Evolutionary conservation across 2,888 invertebrate species (phyloP).

Genomic region (Horisme vitalbata): DNA sequence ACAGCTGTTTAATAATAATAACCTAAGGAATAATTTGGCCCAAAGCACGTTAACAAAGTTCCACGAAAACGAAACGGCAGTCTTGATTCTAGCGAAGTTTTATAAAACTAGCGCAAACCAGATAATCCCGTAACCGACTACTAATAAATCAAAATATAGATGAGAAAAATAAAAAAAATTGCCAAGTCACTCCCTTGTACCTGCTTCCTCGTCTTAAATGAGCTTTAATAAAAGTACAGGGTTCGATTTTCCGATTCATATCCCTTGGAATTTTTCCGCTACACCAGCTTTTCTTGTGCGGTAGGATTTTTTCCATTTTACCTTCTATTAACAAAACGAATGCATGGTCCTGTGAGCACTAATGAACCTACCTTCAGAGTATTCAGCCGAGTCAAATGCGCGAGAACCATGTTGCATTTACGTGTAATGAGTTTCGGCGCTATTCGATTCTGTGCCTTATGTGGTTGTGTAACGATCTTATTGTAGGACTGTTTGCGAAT

Average conservation of each 20-base stretch:
- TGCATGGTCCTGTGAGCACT: constrained; percentile 55
- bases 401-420: constrained; percentile 39
- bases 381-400: constrained; percentile 46
- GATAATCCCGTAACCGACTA: background rate
- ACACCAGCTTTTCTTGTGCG: constrained; percentile 12
- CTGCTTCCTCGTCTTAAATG: constrained; percentile 30
- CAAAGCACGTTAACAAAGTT: too few species aligned
- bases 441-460: constrained; percentile 43
- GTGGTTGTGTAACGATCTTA: constrained; percentile 27
- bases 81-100: background rate
- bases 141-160: constrained; percentile 12
- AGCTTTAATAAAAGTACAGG: constrained; percentile 33
- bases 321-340: constrained; percentile 49
- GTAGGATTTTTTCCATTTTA: constrained; percentile 53
- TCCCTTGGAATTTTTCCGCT: constrained; percentile 41
- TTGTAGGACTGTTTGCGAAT: constrained; percentile 18
- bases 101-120: background rate
- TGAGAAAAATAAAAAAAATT: constrained; percentile 5
- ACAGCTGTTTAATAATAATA: too few species aligned
- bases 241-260: constrained; percentile 49
- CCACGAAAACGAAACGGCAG: too few species aligned
- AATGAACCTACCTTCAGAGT: constrained; percentile 63
- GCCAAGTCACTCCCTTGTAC: constrained; percentile 1
- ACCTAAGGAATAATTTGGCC: too few species aligned
- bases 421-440: constrained; percentile 35